Conservation (phyloP, 2,888 invertebrate genomes). For the Drosophila siamana region DNA sequence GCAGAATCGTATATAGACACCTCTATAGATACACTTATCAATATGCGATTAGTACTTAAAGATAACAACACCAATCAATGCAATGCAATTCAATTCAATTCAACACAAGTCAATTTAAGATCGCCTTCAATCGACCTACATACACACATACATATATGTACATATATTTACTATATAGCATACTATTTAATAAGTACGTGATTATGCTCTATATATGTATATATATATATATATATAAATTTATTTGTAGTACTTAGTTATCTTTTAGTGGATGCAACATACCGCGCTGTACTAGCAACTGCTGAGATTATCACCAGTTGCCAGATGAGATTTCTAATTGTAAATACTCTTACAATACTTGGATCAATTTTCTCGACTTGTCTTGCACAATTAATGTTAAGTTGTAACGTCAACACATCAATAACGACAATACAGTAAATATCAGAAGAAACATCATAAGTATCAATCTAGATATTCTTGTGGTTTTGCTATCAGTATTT, state of each 20-base stretch:
- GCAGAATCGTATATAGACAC: constrained; percentile 26
- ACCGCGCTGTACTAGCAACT: constrained; percentile 75
- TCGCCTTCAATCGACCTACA: constrained; percentile 14
- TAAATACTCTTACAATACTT: constrained; percentile 29
- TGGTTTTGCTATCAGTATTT: constrained; percentile 10
- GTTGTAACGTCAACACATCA: constrained; percentile 68
- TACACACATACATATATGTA: constrained; percentile 33
- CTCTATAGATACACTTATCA: constrained; percentile 25
- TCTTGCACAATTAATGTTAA: constrained; percentile 36
- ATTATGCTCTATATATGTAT: constrained; percentile 18
- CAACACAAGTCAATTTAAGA: constrained; percentile 30
- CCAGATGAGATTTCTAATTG: constrained; percentile 66
- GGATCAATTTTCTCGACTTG: constrained; percentile 13
- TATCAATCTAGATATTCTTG: constrained; percentile 56
- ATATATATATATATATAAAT: constrained; percentile 22
- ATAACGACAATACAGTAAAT: constrained; percentile 71
- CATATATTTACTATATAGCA: constrained; percentile 34
- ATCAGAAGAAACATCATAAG: constrained; percentile 70
- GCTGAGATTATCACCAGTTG: constrained; percentile 55
- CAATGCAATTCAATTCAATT: constrained; percentile 35
- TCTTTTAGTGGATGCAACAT: constrained; percentile 79
- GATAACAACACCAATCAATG: constrained; percentile 45
- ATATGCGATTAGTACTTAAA: constrained; percentile 44
- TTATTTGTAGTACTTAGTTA: constrained; percentile 56
- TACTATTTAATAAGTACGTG: constrained; percentile 28